Evolutionary conservation across 2,797 vertebrate genomes (phyloP), one percentile per base, ranked within the genome.

Genomic region (Vireo griseus): DNA sequence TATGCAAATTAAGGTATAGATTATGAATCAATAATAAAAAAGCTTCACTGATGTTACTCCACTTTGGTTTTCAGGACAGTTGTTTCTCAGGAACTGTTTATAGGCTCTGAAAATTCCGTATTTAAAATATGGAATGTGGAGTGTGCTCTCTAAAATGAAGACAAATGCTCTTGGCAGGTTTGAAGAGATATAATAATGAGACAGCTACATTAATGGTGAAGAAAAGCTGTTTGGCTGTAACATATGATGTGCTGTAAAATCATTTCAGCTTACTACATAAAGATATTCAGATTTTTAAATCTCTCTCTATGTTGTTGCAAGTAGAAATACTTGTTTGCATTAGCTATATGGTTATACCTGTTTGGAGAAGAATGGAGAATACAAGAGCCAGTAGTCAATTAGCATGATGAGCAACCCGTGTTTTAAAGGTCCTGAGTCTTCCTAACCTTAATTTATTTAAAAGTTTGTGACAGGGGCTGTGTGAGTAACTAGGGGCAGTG

Each of bases 381-480:
- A 51, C n/a, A 83, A 72, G 22, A 88, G 82, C 40, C 82, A 90
- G 62, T 7, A 75, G 35, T 39, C 68, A 91, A 94, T 91, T 88
- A 74, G 20, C 3, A 3, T 26, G 45, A 86, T 75, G 18, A 91
- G 65, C 66, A 87, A 54, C 24, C 7, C 3, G 10, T 47, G 47
- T 68, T 94, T 61, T 68, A 92, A 91, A 93, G 77, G 72, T 83
- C 77, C 40, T n/a, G 33, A 44, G 39, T 21, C 51, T 77, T 83
- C 42, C 73, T 69, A 86, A 51, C 5, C 42, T 89, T 48, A 88
- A 91, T 90, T 95, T 91, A 79, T 93, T 91, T 91, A 87, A 79
- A 91, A 92, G 75, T 80, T 85, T 35, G 29, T 35, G 71, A 52
- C 82, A 42, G 45, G 7, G 24, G 16, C 33, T 87, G 39, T 3